These are phyloP conservation scores for Hetaerina titia DNA, from an alignment of 2,888 invertebrate species.

Conservation along the genomic window DNA sequence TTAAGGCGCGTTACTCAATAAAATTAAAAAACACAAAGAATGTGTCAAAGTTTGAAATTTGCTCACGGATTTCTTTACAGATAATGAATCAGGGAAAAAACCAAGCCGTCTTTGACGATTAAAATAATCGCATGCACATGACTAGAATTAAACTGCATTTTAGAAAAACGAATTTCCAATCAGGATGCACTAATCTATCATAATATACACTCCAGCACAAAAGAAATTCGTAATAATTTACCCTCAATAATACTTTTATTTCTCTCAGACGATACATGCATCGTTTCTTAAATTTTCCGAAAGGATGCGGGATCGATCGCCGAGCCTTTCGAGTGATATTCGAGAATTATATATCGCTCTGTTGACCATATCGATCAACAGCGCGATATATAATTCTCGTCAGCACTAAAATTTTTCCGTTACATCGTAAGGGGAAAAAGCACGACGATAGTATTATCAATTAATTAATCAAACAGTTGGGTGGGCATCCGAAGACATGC, in stretches of 20 bases:
- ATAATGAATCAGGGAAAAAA: too few species aligned
- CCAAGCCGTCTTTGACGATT: too few species aligned
- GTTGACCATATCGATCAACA: not conserved
- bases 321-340: not conserved
- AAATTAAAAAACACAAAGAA: too few species aligned
- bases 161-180: not conserved
- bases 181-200: not conserved
- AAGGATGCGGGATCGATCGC: not conserved
- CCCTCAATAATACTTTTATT: too few species aligned
- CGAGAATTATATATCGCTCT: too few species aligned
- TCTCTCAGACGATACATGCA: not conserved
- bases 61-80: too few species aligned
- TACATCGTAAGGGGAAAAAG: not conserved
- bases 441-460: not conserved
- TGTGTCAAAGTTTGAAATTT: too few species aligned
- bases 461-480: not conserved
- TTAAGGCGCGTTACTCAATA: too few species aligned
- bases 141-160: not conserved
- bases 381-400: not conserved
- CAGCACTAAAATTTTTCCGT: not conserved
- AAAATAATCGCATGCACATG: too few species aligned
- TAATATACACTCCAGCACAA: not conserved
- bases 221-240: too few species aligned
- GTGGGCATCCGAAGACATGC: not conserved
- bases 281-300: not conserved